A percentile compares a stretch with the other conserved stretches of the same genome.
phyloP scores from a whole-genome alignment of 2,888 invertebrate genomes.

The Habrosyne pyritoides region DNA sequence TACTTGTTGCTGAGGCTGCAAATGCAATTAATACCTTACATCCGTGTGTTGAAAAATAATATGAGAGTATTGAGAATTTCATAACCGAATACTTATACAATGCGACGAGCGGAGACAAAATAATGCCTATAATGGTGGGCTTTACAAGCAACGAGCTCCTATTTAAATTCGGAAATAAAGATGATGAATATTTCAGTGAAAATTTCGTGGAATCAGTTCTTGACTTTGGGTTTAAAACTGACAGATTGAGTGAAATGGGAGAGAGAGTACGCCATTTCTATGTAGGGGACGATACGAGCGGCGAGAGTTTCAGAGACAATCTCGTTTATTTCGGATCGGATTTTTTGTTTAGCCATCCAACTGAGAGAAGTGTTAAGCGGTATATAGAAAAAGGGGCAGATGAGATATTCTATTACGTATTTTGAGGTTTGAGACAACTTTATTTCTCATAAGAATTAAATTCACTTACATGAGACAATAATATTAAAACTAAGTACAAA shows the following conservation, averaged over 20 bases:
- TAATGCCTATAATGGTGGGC: slow-evolving; percentile 24
- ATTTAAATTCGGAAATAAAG: slow-evolving; percentile 15
- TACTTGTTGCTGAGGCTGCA: slow-evolving; percentile 17
- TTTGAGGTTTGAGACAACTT: too few relatives aligned
- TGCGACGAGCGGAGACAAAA: slow-evolving; percentile 16
- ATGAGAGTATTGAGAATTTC: slow-evolving; percentile 22
- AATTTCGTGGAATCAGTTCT: slow-evolving; percentile 24
- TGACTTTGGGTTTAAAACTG: slow-evolving; percentile 20
- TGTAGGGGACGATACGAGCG: slow-evolving; percentile 34
- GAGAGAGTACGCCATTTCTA: slow-evolving; percentile 35
- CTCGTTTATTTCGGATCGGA: slow-evolving; percentile 41
- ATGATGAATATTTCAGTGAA: slow-evolving; percentile 19
- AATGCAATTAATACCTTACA: slow-evolving; percentile 13
- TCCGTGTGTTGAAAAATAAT: slow-evolving; percentile 28
- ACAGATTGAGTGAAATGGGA: slow-evolving; percentile 17
- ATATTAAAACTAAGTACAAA: too few relatives aligned
- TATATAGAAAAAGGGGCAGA: slow-evolving; percentile 29
- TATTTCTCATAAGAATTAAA: too few relatives aligned
- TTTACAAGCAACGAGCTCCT: slow-evolving; percentile 28
- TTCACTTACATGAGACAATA: too few relatives aligned
- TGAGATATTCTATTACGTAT: slow-evolving; percentile 43
- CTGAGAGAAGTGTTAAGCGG: slow-evolving; percentile 32
- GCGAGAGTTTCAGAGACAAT: slow-evolving; percentile 12
- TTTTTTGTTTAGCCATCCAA: slow-evolving; percentile 33
- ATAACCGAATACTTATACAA: slow-evolving; percentile 26